These are phyloP conservation scores for Chloropsis hardwickii DNA, from an alignment of 2,113 vertebrate species.

Conservation along the genomic window DNA sequence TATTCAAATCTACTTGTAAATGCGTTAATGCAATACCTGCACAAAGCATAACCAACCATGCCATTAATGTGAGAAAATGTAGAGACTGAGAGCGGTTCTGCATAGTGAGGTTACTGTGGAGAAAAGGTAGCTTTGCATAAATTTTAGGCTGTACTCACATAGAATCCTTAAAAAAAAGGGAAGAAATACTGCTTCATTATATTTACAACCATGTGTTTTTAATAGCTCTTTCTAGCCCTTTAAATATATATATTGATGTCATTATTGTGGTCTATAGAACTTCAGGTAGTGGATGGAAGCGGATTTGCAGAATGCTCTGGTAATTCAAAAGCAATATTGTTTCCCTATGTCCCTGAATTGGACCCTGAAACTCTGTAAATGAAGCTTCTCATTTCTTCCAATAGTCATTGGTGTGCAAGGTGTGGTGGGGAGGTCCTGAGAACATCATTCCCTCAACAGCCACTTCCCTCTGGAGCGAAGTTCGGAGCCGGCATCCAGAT, in stretches of 20 bases:
- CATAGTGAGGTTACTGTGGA: background rate
- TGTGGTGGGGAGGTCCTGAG: background rate
- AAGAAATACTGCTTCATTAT: background rate
- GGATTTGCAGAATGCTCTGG: background rate
- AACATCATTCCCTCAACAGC: background rate
- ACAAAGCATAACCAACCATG: background rate
- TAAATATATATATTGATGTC: background rate
- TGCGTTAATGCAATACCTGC: background rate
- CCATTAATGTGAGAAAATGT: background rate
- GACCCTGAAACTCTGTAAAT: background rate
- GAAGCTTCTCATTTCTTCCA: background rate
- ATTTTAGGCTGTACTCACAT: background rate
- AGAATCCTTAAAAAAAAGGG: background rate
- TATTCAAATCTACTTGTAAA: background rate
- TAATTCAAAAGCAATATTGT: background rate
- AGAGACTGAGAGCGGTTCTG: background rate
- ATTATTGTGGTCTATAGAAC: background rate
- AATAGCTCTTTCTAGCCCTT: background rate
- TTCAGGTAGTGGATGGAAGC: background rate
- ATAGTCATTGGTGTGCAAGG: background rate
- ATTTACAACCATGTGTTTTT: background rate
- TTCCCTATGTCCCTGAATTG: background rate
- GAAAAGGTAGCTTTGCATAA: background rate
- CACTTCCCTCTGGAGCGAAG: fast-evolving
- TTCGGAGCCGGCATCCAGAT: background rate